Percentiles rank a stretch among this genome's conserved stretches.
phyloP scores from a whole-genome alignment of 2,797 vertebrate species.

The Syngnathus acus region DNA sequence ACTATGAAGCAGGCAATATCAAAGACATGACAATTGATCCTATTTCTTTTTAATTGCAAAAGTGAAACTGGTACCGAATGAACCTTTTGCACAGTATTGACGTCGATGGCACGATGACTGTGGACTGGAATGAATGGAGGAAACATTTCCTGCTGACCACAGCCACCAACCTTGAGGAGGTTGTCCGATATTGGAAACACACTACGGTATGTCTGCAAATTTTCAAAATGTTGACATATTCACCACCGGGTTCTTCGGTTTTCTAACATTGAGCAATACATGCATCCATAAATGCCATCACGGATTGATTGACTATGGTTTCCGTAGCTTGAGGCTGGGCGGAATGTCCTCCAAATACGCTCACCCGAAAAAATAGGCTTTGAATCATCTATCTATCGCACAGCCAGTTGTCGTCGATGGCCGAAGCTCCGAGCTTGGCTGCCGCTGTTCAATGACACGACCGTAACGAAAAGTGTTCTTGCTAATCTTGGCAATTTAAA shows the following conservation, averaged over 20 bases:
- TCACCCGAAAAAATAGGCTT: too few species aligned
- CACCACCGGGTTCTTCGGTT: too few species aligned
- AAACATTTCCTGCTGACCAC: constrained; percentile 90
- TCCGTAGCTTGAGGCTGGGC: too few species aligned
- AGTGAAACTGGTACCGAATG: background rate
- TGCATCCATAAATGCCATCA: background rate
- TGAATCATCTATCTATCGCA: too few species aligned
- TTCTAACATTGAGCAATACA: background rate
- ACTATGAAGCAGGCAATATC: too few species aligned
- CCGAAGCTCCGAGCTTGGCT: constrained; percentile 38
- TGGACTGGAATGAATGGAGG: constrained; percentile 92
- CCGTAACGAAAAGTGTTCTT: constrained; percentile 32
- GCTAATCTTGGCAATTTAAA: constrained; percentile 54
- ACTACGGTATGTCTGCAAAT: constrained; percentile 69
- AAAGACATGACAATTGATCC: background rate
- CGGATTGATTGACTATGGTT: background rate
- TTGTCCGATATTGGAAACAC: constrained; percentile 89
- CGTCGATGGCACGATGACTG: constrained; percentile 85
- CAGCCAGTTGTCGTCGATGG: constrained; percentile 52
- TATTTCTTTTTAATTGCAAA: background rate
- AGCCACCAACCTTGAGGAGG: constrained; percentile 83
- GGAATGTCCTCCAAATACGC: background rate
- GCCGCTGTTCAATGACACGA: constrained; percentile 20
- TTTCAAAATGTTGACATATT: too few species aligned
- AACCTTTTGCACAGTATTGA: constrained; percentile 74